Evolutionary conservation across 2,888 invertebrate species (phyloP).

Genomic region (Liodrosophila aerea): DNA sequence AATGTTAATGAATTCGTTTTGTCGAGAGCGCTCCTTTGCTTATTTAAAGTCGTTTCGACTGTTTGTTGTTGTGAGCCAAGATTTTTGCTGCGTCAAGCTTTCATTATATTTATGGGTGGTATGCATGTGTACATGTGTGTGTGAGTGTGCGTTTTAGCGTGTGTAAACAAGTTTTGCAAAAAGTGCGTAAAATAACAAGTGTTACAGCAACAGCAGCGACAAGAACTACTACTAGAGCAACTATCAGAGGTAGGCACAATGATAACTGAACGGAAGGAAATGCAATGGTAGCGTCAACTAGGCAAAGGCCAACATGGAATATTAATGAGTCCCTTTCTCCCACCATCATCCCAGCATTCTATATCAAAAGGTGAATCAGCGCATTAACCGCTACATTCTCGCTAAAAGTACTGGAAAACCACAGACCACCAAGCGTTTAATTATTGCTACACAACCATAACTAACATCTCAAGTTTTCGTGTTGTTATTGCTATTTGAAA

Average conservation of each 20-base stretch:
- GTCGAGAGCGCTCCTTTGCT: constrained; percentile 2
- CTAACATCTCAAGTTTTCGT: constrained; percentile 12
- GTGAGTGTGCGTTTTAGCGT: constrained; percentile 12
- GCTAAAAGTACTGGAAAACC: constrained; percentile 23
- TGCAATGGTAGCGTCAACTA: constrained; percentile 27
- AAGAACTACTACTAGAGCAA: constrained; percentile 10
- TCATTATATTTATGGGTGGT: constrained; percentile 14
- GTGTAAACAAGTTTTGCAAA: constrained; percentile 47
- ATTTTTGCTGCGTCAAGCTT: constrained; percentile 21
- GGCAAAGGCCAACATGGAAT: constrained; percentile 5
- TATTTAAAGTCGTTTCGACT: no score
- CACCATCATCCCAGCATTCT: no score
- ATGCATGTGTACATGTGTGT: background rate
- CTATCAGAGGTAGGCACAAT: constrained; percentile 24
- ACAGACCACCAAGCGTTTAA: constrained; percentile 22
- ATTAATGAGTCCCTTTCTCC: no score
- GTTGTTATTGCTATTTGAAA: constrained; percentile 6
- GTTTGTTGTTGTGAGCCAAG: constrained; percentile 16
- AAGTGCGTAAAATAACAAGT: constrained; percentile 48
- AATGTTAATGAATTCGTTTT: constrained; percentile 13
- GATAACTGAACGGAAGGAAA: constrained; percentile 10
- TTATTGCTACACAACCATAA: constrained; percentile 30
- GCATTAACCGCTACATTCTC: constrained; percentile 18
- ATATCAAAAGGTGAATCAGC: constrained; percentile 38
- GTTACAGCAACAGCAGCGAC: constrained; percentile 18